phyloP scores from a whole-genome alignment of 2,113 vertebrate species.

The Bufo bufo region DNA sequence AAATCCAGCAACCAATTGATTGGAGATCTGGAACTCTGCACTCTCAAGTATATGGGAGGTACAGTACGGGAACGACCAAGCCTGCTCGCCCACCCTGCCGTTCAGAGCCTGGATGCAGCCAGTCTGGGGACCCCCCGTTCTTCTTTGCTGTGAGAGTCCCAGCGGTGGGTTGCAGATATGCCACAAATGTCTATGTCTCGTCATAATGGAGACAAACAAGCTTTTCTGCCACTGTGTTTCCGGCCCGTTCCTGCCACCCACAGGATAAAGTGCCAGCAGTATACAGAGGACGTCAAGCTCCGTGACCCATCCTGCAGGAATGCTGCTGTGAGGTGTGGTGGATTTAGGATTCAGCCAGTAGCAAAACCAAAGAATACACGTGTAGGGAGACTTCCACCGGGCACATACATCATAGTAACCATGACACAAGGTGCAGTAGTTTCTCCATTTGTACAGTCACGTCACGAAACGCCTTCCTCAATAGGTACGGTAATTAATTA shows the following conservation, averaged over 20 bases:
- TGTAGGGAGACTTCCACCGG: neutral
- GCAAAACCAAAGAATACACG: neutral
- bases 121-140: too few relatives aligned
- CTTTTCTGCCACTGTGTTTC: neutral
- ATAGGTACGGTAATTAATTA: too few relatives aligned
- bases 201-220: neutral
- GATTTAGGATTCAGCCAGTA: neutral
- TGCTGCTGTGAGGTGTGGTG: neutral
- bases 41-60: too few relatives aligned
- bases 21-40: too few relatives aligned
- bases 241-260: neutral
- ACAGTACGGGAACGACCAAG: too few relatives aligned
- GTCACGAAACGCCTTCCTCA: neutral
- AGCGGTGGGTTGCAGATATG: too few relatives aligned
- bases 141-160: too few relatives aligned
- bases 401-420: neutral
- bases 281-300: neutral
- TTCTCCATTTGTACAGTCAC: neutral
- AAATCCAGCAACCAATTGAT: too few relatives aligned
- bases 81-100: too few relatives aligned
- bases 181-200: too few relatives aligned
- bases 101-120: too few relatives aligned
- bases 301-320: neutral
- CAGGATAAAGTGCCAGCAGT: neutral
- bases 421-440: too few relatives aligned